These are phyloP conservation scores for Epistrophe eligans DNA, from an alignment of 2,888 invertebrate genomes.

Conservation along the genomic window DNA sequence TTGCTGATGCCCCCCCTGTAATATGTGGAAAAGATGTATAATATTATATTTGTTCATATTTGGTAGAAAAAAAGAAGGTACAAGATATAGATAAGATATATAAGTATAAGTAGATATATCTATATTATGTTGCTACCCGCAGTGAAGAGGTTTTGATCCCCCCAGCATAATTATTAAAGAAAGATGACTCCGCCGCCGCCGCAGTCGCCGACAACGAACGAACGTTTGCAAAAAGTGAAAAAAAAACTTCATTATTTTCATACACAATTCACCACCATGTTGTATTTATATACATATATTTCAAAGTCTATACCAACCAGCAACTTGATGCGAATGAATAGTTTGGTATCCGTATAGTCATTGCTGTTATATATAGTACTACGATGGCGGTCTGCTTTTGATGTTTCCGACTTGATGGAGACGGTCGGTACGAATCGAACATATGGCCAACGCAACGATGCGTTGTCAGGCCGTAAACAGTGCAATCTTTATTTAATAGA, in stretches of 20 bases:
- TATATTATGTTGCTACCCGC: too few relatives aligned
- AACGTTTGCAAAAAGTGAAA: constrained; percentile 20
- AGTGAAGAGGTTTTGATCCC: constrained; percentile 44
- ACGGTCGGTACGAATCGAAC: constrained; percentile 10
- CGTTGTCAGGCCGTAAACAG: constrained; percentile 71
- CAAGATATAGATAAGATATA: constrained; percentile 17
- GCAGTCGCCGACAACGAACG: background rate
- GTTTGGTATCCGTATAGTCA: constrained; percentile 61
- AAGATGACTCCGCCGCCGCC: constrained; percentile 31
- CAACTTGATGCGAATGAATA: constrained; percentile 66
- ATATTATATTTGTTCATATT: constrained; percentile 27
- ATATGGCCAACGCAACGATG: constrained; percentile 69
- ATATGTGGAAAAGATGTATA: constrained; percentile 40
- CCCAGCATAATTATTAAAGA: constrained; percentile 57
- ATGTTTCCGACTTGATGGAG: constrained; percentile 43
- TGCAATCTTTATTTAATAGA: constrained; percentile 75
- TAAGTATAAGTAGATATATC: too few relatives aligned
- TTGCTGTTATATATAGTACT: background rate
- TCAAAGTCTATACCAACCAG: constrained; percentile 27
- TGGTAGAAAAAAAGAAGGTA: background rate
- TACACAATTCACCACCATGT: background rate
- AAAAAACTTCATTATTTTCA: background rate
- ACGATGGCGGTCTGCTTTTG: constrained; percentile 61
- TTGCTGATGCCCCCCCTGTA: constrained; percentile 4
- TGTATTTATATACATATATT: background rate